These are phyloP conservation scores for Platynereis dumerilii DNA, from an alignment of 2,888 invertebrate species.

Conservation along the genomic window DNA sequence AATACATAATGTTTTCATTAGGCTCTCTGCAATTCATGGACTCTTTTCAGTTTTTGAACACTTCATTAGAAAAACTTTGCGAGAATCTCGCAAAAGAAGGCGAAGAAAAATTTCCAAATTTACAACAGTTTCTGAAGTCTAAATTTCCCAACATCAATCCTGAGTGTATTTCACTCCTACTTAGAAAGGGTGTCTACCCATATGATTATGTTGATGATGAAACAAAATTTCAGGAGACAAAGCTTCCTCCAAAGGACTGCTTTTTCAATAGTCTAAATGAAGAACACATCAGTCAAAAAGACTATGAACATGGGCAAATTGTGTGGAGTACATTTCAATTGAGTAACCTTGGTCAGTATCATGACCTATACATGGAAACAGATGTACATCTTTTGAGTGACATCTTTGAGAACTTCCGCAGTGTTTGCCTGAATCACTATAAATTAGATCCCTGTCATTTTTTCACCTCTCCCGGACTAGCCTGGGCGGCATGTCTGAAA, in stretches of 20 bases:
- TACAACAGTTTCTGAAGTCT: too few species aligned
- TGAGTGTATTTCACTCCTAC: too few species aligned
- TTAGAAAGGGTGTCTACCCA: too few species aligned
- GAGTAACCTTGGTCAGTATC: background rate
- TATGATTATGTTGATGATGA: too few species aligned
- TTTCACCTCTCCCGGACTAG: too few species aligned
- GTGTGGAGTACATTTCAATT: constrained; percentile 36
- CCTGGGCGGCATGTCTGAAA: constrained; percentile 27
- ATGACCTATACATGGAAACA: constrained; percentile 37
- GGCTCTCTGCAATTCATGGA: constrained; percentile 32
- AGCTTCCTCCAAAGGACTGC: background rate
- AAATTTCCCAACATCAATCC: too few species aligned
- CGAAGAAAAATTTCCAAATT: too few species aligned
- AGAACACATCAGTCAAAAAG: background rate
- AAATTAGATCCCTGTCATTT: too few species aligned
- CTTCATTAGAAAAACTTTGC: too few species aligned
- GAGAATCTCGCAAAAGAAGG: too few species aligned
- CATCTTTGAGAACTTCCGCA: background rate
- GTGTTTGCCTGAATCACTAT: background rate
- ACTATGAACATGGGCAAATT: constrained; percentile 4
- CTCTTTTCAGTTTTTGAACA: too few species aligned
- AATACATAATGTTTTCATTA: constrained; percentile 38
- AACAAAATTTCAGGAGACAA: background rate
- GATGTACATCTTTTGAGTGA: background rate
- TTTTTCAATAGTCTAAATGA: background rate